Percentiles rank a stretch among this genome's conserved stretches.
phyloP scores from a whole-genome alignment of 1,140 invertebrate species.

The Macrocentrus cingulum region DNA sequence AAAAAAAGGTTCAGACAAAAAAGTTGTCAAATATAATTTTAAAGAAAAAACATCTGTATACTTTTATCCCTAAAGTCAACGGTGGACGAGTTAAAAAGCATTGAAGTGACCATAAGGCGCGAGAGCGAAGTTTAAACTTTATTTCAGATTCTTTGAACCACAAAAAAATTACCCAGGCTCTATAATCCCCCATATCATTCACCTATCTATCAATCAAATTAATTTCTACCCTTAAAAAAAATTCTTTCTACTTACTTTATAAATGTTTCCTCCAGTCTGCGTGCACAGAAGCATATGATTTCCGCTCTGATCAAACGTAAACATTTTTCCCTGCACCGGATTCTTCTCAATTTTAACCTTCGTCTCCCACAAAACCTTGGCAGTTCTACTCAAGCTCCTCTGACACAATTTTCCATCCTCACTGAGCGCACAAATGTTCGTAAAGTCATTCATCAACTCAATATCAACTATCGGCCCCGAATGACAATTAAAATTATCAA shows the following conservation, averaged over 20 bases:
- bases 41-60: no score
- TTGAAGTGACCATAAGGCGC: no score
- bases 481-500: constrained; percentile 61
- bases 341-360: constrained; percentile 56
- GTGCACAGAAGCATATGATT: constrained; percentile 65
- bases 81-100: no score
- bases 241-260: constrained; percentile 57
- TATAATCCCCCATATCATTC: no score
- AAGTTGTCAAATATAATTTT: no score
- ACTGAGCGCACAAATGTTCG: constrained; percentile 63
- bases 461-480: constrained; percentile 61
- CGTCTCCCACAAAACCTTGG: constrained; percentile 57
- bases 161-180: no score
- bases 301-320: constrained; percentile 65
- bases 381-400: constrained; percentile 62
- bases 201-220: no score
- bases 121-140: no score
- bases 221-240: no score
- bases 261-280: constrained; percentile 63
- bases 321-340: constrained; percentile 55
- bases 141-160: no score
- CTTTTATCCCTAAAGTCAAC: no score
- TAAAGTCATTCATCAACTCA: constrained; percentile 63
- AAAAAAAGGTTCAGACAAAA: no score
- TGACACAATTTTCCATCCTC: constrained; percentile 63